Conservation (phyloP, 1,140 invertebrate species). For the Drosophila lacertosa region DNA sequence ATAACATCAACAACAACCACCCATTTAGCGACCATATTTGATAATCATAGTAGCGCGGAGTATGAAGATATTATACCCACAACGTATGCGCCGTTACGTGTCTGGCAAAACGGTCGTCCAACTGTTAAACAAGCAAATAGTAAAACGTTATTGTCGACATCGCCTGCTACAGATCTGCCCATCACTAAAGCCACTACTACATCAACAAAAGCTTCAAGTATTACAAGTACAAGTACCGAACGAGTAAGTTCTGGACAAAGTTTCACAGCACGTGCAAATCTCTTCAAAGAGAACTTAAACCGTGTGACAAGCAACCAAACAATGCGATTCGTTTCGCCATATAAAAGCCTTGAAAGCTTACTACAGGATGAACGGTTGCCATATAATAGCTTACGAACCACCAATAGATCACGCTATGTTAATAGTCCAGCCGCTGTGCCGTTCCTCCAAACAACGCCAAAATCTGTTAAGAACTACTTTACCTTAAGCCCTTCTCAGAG, state of each 20-base stretch:
- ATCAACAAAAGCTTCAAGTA: slow-evolving; percentile 15
- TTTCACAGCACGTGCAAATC: slow-evolving; percentile 62
- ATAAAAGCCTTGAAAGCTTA: slow-evolving; percentile 78
- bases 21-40: not conserved
- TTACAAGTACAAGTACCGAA: slow-evolving; percentile 40
- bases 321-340: slow-evolving; percentile 77
- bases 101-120: slow-evolving; percentile 75
- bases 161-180: not conserved
- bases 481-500: slow-evolving; percentile 38
- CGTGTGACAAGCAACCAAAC: slow-evolving; percentile 61
- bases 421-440: slow-evolving; percentile 21
- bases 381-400: slow-evolving; percentile 43
- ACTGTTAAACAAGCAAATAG: slow-evolving; percentile 55
- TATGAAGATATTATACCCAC: slow-evolving; percentile 73
- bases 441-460: slow-evolving; percentile 60
- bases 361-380: slow-evolving; percentile 68
- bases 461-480: slow-evolving; percentile 59
- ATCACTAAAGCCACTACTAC: slow-evolving; percentile 30
- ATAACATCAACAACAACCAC: slow-evolving; percentile 36
- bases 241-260: slow-evolving; percentile 34
- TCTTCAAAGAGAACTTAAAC: slow-evolving; percentile 69
- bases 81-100: slow-evolving; percentile 76
- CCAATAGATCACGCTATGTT: slow-evolving; percentile 53
- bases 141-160: slow-evolving; percentile 24
- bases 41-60: slow-evolving; percentile 14